phyloP scores from a whole-genome alignment of 2,113 vertebrate genomes.

The Chascanopsetta lugubris region DNA sequence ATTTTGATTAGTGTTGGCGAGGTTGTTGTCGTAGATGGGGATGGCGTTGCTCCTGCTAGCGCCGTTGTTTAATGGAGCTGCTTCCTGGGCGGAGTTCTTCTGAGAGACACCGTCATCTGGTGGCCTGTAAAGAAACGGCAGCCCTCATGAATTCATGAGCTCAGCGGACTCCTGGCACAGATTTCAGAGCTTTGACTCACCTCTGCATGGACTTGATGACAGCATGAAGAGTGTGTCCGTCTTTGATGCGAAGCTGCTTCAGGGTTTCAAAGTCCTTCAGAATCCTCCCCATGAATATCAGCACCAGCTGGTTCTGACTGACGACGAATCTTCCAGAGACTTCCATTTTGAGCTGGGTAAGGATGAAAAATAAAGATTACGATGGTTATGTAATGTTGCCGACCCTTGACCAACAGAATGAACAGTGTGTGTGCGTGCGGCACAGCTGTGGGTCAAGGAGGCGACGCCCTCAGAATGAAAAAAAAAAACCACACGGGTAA shows the following conservation, averaged over 20 bases:
- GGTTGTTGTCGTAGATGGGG: not conserved
- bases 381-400: too few relatives aligned
- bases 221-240: constrained; percentile 92
- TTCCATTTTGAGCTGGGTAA: constrained; percentile 67
- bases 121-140: constrained; percentile 4
- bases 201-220: constrained; percentile 90
- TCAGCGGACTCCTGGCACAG: not conserved
- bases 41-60: not conserved
- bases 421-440: too few relatives aligned
- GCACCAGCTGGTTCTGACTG: constrained; percentile 92
- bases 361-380: not conserved
- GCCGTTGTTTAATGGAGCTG: not conserved
- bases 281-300: constrained; percentile 96
- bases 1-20: not conserved
- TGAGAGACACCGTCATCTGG: constrained; percentile 4
- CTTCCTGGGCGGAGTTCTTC: not conserved
- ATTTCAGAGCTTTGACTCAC: constrained; percentile 1
- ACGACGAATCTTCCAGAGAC: constrained; percentile 91
- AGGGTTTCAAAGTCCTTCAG: constrained; percentile 90
- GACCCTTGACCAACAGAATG: not conserved
- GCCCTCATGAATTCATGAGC: not conserved
- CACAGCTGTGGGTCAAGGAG: too few relatives aligned
- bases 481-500: too few relatives aligned
- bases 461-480: too few relatives aligned
- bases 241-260: constrained; percentile 90